phyloP scores from a whole-genome alignment of 2,797 vertebrate genomes.

The Hephaestus fuliginosus region DNA sequence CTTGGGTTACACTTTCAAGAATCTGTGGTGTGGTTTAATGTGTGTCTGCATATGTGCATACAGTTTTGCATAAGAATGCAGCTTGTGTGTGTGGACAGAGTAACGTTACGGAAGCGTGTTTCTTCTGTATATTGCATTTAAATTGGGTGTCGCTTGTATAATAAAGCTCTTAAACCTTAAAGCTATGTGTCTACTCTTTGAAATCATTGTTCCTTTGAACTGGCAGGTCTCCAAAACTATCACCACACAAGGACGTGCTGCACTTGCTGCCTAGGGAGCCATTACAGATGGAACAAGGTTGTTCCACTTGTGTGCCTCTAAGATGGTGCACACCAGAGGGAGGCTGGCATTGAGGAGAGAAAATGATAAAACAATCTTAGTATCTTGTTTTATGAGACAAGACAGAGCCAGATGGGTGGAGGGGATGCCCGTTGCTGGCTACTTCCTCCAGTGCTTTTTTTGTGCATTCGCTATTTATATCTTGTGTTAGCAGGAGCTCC shows the following conservation, averaged over 20 bases:
- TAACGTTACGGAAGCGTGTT: not conserved
- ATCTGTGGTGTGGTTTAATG: conserved; percentile 12
- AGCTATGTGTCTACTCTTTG: conserved; percentile 45
- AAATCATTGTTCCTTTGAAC: conserved; percentile 58
- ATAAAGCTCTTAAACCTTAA: conserved; percentile 75
- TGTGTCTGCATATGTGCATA: conserved; percentile 7
- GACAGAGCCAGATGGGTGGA: conserved; percentile 22
- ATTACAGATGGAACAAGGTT: conserved; percentile 74
- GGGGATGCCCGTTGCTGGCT: not conserved
- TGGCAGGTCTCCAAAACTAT: conserved; percentile 67
- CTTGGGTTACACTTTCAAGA: not conserved
- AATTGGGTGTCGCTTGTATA: conserved; percentile 61
- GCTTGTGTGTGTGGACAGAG: conserved; percentile 12
- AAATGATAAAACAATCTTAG: conserved; percentile 64
- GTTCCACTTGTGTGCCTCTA: conserved; percentile 72
- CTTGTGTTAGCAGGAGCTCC: not conserved
- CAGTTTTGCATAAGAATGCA: conserved; percentile 2
- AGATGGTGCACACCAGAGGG: conserved; percentile 67
- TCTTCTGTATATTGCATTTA: conserved; percentile 40
- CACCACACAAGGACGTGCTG: conserved; percentile 62
- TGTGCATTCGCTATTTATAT: conserved; percentile 4
- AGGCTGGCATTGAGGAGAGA: conserved; percentile 56
- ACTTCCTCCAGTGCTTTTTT: conserved; percentile 29
- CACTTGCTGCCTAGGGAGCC: conserved; percentile 62
- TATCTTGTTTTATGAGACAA: conserved; percentile 58